phyloP scores from a whole-genome alignment of 2,888 invertebrate species.

The Phaonia tiefii region DNA sequence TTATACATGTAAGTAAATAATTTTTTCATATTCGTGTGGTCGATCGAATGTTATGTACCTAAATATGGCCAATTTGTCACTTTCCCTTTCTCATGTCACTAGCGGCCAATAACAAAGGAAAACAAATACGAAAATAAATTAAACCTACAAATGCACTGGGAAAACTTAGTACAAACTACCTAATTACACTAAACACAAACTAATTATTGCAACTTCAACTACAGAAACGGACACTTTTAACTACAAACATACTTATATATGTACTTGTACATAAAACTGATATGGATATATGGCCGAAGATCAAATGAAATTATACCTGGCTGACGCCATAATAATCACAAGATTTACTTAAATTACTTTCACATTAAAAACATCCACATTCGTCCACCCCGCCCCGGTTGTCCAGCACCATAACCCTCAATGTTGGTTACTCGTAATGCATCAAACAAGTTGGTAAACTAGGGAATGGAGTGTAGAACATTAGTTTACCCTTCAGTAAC shows the following conservation, averaged over 20 bases:
- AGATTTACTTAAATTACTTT: conserved; percentile 74
- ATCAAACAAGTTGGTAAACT: background rate
- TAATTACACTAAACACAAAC: conserved; percentile 76
- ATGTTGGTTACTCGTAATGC: background rate
- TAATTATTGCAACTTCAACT: conserved; percentile 77
- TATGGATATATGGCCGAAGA: conserved; percentile 64
- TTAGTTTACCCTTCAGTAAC: too few species aligned
- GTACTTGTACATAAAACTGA: conserved; percentile 3
- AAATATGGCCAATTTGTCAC: conserved; percentile 37
- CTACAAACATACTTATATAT: background rate
- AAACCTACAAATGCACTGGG: conserved; percentile 53
- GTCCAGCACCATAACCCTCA: background rate
- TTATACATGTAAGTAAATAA: conserved; percentile 38
- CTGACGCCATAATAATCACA: conserved; percentile 44
- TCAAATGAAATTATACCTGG: conserved; percentile 56
- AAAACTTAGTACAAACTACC: conserved; percentile 57
- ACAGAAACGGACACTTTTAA: conserved; percentile 68
- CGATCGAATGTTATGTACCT: background rate
- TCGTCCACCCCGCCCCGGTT: background rate
- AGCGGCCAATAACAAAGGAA: conserved; percentile 50
- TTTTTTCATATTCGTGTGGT: background rate
- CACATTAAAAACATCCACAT: conserved; percentile 74
- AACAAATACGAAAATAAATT: conserved; percentile 34
- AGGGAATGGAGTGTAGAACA: too few species aligned
- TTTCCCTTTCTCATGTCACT: conserved; percentile 45